Percentiles rank a stretch among this genome's conserved stretches.
Conservation (phyloP, 2,888 invertebrate species). For the Seladonia tumulorum region DNA sequence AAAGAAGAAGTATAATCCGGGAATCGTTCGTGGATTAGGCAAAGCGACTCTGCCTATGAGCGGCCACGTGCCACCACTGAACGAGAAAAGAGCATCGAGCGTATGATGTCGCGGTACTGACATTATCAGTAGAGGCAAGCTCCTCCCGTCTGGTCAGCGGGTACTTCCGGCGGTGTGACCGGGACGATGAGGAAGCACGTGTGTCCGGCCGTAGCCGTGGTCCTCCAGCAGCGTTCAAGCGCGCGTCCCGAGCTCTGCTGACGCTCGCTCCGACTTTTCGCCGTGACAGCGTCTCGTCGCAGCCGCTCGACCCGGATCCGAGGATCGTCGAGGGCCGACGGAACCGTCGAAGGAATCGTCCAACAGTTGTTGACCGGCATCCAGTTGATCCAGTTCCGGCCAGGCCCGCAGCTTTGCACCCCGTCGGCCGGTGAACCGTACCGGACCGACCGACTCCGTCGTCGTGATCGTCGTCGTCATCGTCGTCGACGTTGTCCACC, state of each 20-base stretch:
- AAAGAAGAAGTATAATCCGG: not conserved
- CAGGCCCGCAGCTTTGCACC: slow-evolving; percentile 6
- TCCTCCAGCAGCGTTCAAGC: slow-evolving; percentile 46
- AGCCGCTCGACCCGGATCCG: slow-evolving; percentile 54
- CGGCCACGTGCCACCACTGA: slow-evolving; percentile 18
- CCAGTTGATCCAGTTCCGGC: not conserved
- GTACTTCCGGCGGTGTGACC: slow-evolving; percentile 49
- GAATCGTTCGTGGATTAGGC: not conserved
- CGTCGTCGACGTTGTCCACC: not conserved
- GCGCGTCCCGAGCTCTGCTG: slow-evolving; percentile 77
- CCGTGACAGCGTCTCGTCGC: slow-evolving; percentile 41
- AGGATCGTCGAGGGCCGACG: slow-evolving; percentile 54
- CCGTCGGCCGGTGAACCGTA: slow-evolving; percentile 18
- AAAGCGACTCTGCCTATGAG: not conserved
- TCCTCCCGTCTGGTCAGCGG: slow-evolving; percentile 34
- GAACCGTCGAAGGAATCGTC: not conserved
- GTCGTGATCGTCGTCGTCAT: not conserved
- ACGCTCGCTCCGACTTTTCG: slow-evolving; percentile 71
- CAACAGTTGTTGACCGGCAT: not conserved
- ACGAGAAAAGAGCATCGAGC: not conserved
- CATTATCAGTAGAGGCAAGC: slow-evolving; percentile 40
- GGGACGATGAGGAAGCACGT: slow-evolving; percentile 80
- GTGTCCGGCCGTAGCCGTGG: slow-evolving; percentile 63
- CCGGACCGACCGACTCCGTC: not conserved
- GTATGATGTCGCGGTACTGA: slow-evolving; percentile 69